Percentiles rank a stretch among this genome's conserved stretches.
phyloP scores from a whole-genome alignment of 2,797 vertebrate species.

The Synanceia verrucosa region DNA sequence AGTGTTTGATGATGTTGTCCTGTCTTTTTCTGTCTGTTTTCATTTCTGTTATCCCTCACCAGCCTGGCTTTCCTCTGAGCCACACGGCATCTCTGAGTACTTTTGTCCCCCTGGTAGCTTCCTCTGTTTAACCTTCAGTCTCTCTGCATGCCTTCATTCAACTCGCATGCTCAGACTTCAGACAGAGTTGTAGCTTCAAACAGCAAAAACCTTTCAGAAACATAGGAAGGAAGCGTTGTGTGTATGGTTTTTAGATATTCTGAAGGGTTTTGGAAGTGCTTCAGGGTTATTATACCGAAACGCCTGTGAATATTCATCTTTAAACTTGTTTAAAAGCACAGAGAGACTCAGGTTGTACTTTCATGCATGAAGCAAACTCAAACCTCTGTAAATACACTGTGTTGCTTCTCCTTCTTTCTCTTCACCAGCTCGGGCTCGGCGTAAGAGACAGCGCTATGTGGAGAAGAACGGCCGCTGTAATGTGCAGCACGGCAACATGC shows the following conservation, averaged over 20 bases:
- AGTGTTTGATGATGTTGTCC: conserved; percentile 46
- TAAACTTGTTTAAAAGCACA: not conserved
- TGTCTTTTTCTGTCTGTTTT: conserved; percentile 48
- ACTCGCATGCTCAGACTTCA: conserved; percentile 15
- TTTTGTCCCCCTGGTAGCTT: conserved; percentile 39
- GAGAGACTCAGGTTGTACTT: not conserved
- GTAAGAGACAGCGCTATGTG: conserved; percentile 92
- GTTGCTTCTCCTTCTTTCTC: not conserved
- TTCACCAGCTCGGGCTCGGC: conserved; percentile 72
- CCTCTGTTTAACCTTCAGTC: conserved; percentile 35
- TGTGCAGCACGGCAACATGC: conserved; percentile 94
- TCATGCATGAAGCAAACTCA: not conserved
- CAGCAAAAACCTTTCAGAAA: conserved; percentile 2
- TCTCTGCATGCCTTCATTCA: conserved; percentile 14
- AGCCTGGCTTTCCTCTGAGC: conserved; percentile 30
- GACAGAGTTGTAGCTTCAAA: conserved; percentile 44
- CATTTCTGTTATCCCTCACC: conserved; percentile 32
- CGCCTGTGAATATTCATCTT: not conserved
- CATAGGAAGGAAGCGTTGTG: not conserved
- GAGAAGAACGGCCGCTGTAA: conserved; percentile 97
- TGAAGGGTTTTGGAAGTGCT: conserved; percentile 14
- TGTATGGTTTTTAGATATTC: not conserved
- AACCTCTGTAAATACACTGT: not conserved
- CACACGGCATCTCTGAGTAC: conserved; percentile 19
- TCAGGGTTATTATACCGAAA: not conserved